These are phyloP conservation scores for Cynopterus brachyotis DNA, from an alignment of 2,113 vertebrate species.

Conservation along the genomic window DNA sequence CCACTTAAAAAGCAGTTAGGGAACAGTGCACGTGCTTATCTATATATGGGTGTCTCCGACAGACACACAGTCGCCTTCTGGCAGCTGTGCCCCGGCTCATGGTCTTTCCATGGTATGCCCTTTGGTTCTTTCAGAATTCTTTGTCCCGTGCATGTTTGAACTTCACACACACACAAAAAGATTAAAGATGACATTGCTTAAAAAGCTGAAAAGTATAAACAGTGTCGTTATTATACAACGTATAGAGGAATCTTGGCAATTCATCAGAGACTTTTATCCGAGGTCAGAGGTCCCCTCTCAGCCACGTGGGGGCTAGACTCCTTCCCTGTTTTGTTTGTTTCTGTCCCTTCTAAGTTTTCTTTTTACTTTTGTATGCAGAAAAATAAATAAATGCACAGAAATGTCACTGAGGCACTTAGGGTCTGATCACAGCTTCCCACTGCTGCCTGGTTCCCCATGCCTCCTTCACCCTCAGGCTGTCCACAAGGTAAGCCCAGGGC, in stretches of 20 bases:
- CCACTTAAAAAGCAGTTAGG: background rate
- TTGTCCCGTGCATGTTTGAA: background rate
- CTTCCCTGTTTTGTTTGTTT: background rate
- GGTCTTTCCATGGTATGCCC: background rate
- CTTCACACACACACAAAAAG: background rate
- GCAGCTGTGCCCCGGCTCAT: background rate
- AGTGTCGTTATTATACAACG: background rate
- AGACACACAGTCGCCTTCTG: background rate
- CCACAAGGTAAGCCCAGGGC: background rate
- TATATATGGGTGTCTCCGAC: background rate
- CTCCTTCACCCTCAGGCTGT: background rate
- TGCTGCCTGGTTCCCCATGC: background rate
- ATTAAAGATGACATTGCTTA: background rate
- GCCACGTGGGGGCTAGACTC: rapidly evolving
- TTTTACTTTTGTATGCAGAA: background rate
- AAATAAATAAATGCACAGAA: background rate
- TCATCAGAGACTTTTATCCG: background rate
- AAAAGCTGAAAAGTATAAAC: background rate
- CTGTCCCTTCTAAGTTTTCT: background rate
- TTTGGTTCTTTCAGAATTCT: background rate
- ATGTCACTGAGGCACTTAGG: background rate
- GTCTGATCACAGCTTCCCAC: background rate
- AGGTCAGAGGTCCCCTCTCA: background rate
- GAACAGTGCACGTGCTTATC: background rate
- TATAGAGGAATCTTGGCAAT: background rate